Percentiles rank a stretch among this genome's conserved stretches.
Conservation (phyloP, 2,113 vertebrate genomes). For the Hylia prasina region DNA sequence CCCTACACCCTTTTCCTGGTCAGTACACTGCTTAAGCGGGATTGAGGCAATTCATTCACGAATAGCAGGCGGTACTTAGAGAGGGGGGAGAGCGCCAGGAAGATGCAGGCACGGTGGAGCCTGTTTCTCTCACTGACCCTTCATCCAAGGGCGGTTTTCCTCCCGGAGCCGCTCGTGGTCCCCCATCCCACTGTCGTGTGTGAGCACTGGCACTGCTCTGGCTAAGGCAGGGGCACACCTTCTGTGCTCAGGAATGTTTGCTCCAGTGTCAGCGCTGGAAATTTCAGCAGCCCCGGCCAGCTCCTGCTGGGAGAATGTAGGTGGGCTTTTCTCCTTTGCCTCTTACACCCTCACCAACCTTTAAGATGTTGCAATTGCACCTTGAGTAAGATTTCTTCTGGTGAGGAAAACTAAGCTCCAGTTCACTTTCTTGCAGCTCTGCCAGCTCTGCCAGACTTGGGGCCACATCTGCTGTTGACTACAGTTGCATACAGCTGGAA, state of each 20-base stretch:
- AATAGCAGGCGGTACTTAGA: not conserved
- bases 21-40: slow-evolving; percentile 40
- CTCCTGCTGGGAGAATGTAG: not conserved
- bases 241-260: not conserved
- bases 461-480: not conserved
- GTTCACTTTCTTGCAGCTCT: not conserved
- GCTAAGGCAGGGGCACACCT: not conserved
- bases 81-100: not conserved
- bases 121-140: fast-evolving
- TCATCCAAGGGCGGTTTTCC: not conserved
- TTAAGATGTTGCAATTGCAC: not conserved
- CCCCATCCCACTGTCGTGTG: fast-evolving
- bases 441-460: not conserved
- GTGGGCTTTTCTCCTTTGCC: not conserved
- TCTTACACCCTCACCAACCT: not conserved
- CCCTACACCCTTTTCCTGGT: slow-evolving; percentile 63
- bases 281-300: not conserved
- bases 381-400: not conserved
- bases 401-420: not conserved
- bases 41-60: slow-evolving; percentile 69
- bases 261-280: not conserved
- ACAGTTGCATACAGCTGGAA: not conserved
- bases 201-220: not conserved
- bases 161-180: fast-evolving
- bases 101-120: not conserved